These are phyloP conservation scores for Galaxea fascicularis DNA, from an alignment of 92 coral and sea anemone genomes.

Conservation along the genomic window DNA sequence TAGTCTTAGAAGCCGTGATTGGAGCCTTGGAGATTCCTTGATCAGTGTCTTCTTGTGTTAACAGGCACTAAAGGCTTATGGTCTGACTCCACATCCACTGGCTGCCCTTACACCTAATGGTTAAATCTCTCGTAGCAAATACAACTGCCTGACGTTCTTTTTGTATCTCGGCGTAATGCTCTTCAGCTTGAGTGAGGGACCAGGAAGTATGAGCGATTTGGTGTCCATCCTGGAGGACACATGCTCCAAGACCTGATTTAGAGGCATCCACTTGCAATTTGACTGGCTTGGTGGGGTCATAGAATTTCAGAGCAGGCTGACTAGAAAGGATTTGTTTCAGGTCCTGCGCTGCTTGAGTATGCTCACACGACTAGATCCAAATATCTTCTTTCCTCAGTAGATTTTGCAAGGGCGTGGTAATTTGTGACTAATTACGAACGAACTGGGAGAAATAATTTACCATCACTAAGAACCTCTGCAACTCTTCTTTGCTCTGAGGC, in stretches of 20 bases:
- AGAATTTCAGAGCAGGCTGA: not conserved
- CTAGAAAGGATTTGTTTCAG: not conserved
- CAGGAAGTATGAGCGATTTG: slow-evolving; percentile 3
- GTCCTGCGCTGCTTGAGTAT: not conserved
- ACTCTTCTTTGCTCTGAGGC: slow-evolving; percentile 15
- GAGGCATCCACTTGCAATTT: too few species aligned
- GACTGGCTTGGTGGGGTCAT: slow-evolving; percentile 29
- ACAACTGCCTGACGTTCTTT: slow-evolving; percentile 21
- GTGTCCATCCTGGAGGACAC: slow-evolving; percentile 21
- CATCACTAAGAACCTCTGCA: not conserved
- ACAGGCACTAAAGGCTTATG: slow-evolving; percentile 4
- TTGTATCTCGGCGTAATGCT: slow-evolving; percentile 2
- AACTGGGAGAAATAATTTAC: slow-evolving; percentile 2
- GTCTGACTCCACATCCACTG: slow-evolving; percentile 11
- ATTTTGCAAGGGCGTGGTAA: slow-evolving; percentile 13
- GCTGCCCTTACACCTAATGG: not conserved
- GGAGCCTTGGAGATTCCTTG: slow-evolving; percentile 7
- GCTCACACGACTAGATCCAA: slow-evolving; percentile 13
- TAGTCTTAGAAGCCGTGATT: not conserved
- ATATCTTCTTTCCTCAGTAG: slow-evolving; percentile 10
- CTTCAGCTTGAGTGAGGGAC: slow-evolving; percentile 2
- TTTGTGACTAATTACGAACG: slow-evolving; percentile 23
- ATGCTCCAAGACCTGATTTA: slow-evolving; percentile 30
- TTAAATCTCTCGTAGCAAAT: slow-evolving; percentile 12
- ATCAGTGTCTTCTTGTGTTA: slow-evolving; percentile 10